Base-by-base conservation (phyloP, 2,888 invertebrate species). In the Anorthoa munda region DNA sequence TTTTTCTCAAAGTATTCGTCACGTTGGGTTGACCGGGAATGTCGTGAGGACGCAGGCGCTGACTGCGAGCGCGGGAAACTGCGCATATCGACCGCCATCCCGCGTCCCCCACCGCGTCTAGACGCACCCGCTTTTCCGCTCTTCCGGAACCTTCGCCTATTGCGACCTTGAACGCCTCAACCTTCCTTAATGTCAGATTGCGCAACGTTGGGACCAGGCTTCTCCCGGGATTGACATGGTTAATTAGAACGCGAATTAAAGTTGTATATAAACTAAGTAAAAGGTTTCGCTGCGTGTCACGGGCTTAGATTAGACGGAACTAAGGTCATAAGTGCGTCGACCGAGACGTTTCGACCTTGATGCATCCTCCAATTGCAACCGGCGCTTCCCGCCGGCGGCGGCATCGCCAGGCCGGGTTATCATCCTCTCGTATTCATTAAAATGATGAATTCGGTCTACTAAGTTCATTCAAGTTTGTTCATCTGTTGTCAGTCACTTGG, bases 81-180 rank as follows among this genome's bases (percentile, higher is more conserved):
- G 95, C 94, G 92, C 91, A 93, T 95, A 96, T 96, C 96, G 96
- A 96, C 94, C 96, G 93, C 85, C 89, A 87, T 86, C 90, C 92
- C 93, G 89, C 92, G 88, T 86, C 92, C 92, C 95, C 93, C 93
- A 84, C 93, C 90, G 89, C 94, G 96, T 95, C 96, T 96, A 96
- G 95, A 95, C 96, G 95, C 94, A 93, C 94, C 93, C 94, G 93
- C 91, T 90, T 91, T 93, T 91, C 92, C 88, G 92, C 90, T 94
- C 93, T 96, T 95, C 95, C 96, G 96, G 95, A 95, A 95, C 96
- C 95, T 94, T 94, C 92, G 94, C 91, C 92, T 92, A 92, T 89
- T 85, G 92, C 94, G 96, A 96, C 96, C 96, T 96, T 96, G 96
- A 96, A 96, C 95, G 94, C 91, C 91, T 92, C 94, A 95, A 95